Percentiles rank a stretch among this genome's conserved stretches.
These are phyloP conservation scores for Torymus aiolomorphi DNA, from an alignment of 2,888 invertebrate genomes.

Conservation along the genomic window DNA sequence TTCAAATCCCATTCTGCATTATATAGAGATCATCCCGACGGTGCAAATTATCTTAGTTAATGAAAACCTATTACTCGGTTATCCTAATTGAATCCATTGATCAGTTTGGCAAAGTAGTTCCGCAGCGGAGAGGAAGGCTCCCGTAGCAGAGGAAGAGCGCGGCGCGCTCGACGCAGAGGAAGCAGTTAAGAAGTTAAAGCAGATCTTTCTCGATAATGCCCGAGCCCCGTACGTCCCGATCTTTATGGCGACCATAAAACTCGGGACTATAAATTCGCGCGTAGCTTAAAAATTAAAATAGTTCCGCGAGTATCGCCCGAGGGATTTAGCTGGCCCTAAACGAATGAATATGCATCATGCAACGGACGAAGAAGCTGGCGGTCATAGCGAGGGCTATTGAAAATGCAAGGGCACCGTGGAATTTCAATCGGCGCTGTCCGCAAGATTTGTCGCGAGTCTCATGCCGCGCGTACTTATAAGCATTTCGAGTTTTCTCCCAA, in stretches of 20 bases:
- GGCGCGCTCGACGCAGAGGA: not conserved
- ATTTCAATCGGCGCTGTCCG: no score
- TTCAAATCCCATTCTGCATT: not conserved
- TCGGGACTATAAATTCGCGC: constrained; percentile 1
- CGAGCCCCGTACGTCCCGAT: not conserved
- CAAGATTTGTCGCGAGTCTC: no score
- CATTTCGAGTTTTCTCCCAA: no score
- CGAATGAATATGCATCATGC: not conserved
- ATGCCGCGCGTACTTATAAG: no score
- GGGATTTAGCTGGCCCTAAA: not conserved
- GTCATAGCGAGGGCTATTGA: no score
- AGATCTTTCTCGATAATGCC: constrained; percentile 23
- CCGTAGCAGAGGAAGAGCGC: not conserved
- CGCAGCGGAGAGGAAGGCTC: not conserved
- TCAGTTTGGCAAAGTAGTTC: constrained; percentile 49
- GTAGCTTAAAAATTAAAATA: constrained; percentile 20
- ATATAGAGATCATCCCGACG: constrained; percentile 19
- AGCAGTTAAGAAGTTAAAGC: constrained; percentile 47
- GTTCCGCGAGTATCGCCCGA: not conserved
- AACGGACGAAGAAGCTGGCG: no score
- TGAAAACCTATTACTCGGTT: constrained; percentile 49
- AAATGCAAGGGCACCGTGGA: no score
- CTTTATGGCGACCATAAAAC: constrained; percentile 29
- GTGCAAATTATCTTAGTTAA: constrained; percentile 40
- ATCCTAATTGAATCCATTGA: constrained; percentile 53